Base-by-base conservation (phyloP, 2,113 vertebrate genomes). In the Turdus rufiventris region DNA sequence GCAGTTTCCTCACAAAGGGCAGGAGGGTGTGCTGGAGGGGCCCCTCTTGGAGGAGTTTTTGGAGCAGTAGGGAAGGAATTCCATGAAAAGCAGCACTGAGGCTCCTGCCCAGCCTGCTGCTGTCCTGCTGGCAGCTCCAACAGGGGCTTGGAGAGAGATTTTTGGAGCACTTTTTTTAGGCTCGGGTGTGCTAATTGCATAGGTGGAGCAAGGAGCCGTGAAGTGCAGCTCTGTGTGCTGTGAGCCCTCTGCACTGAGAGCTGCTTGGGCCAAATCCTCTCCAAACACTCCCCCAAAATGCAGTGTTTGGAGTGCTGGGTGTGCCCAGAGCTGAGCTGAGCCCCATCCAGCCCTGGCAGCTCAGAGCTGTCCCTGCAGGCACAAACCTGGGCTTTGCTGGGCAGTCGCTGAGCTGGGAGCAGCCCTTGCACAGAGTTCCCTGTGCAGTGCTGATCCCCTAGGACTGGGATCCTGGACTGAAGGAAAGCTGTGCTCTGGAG, bases 351-450 rank as follows among this genome's bases (percentile, higher is more conserved):
- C 2, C 8, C 7, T 33, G 25, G 45, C 31, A 61, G 45, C 60
- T 5, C 38, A 10, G 53, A 47, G 65, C 70, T 66, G 63, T 33
- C 10, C 29, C n/a, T 56, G 79, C 54, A 45, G 71, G 71, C 83
- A 56, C 31, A 24, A 28, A 18, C 3, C 36, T 4, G 29, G 3
- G 25, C 48, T 34, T 8, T 16, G 38, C 51, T 34, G 67, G 80
- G 58, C 60, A 12, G 0, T 16, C 11, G 29, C 61, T 25, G 71
- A 9, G 61, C 82, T 66, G 43, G 15, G 4, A 14, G 14, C 0
- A 1, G 8, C 23, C 0, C 43, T 58, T 57, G 34, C 1, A 0
- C 60, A 2, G 48, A 48, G 34, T 4, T 1, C 1, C 9, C 78
- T n/a, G 54, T 0, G 18, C 1, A 10, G 57, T 3, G 17, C 51